Base-by-base conservation (phyloP, 1,140 invertebrate species). In the Drosophila mayri region DNA sequence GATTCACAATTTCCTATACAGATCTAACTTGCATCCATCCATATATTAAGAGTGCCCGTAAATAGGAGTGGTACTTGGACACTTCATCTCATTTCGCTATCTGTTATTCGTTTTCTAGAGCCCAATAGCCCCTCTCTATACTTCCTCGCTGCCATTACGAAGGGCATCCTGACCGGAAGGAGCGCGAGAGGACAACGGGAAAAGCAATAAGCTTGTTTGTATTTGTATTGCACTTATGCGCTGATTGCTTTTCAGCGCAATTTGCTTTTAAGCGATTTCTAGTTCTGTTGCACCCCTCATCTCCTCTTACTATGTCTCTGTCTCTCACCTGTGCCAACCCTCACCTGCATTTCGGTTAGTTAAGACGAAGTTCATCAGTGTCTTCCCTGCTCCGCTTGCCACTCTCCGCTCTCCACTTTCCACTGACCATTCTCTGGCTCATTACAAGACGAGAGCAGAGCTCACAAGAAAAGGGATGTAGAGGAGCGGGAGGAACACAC, bases 151-250 rank as follows among this genome's bases (percentile, higher is more conserved):
- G 12, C 47, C 32, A 54, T 55, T 67, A 40, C 30, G 49, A 52
- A 55, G 16, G 65, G 44, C 67, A 49, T 71, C 50, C 68, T 71
- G 67, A 43, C 68, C 68, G 68, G 68, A 72, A 72, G 70, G 43
- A 72, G 43, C 52, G 65, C 50, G 54, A 74, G 54, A 79, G 63
- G 76, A 75, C 59, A 64, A 76, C 60, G 74, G 72, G 65, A 81
- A 81, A 81, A 81, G 72, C 79, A 81, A 81, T 81, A 81, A 81
- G 75, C 79, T 81, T 81, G 78, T 81, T 81, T 81, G 79, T 81
- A 81, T 81, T 81, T 81, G 79, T 81, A 81, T 81, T 81, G 78
- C 79, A 81, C 79, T 81, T 81, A 81, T 81, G 79, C 78, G 72
- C 75, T 81, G 79, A 81, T 81, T 81, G 79, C 79, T 81, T 81